These are phyloP conservation scores for Chrosomus eos DNA, from an alignment of 2,797 vertebrate species.

Conservation along the genomic window DNA sequence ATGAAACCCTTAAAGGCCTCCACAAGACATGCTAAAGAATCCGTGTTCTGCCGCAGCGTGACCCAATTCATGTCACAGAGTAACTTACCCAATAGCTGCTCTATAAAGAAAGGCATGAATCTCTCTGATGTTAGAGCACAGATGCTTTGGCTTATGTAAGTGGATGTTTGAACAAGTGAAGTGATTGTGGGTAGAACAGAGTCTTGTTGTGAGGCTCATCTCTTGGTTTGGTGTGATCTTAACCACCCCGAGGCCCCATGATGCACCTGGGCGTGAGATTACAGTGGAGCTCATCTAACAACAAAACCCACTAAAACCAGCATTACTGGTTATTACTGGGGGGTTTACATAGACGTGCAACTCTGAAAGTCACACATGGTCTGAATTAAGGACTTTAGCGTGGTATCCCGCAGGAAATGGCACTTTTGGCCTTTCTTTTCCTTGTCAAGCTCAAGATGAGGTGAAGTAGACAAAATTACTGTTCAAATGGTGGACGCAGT, in stretches of 20 bases:
- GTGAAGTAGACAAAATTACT: neutral
- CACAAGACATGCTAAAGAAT: neutral
- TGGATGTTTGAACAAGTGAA: constrained; percentile 24
- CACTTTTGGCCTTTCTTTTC: neutral
- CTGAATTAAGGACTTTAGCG: neutral
- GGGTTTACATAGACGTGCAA: neutral
- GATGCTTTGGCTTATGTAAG: constrained; percentile 14
- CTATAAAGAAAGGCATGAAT: neutral
- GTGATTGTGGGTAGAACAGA: constrained; percentile 9
- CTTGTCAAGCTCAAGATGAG: constrained; percentile 10
- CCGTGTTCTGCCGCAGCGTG: neutral
- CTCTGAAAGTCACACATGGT: neutral
- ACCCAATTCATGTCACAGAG: neutral
- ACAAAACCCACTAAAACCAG: neutral
- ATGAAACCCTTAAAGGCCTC: constrained; percentile 13
- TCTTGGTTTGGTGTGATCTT: constrained; percentile 15
- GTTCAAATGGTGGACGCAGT: neutral
- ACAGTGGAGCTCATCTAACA: neutral
- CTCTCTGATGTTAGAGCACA: neutral
- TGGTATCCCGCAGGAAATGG: constrained; percentile 13
- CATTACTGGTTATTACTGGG: neutral
- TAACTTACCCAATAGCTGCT: neutral
- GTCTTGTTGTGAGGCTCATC: constrained; percentile 16
- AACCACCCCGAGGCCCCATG: neutral
- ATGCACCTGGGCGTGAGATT: constrained; percentile 6